phyloP scores from a whole-genome alignment of 2,888 invertebrate species.

The Meteorus cinctellus region DNA sequence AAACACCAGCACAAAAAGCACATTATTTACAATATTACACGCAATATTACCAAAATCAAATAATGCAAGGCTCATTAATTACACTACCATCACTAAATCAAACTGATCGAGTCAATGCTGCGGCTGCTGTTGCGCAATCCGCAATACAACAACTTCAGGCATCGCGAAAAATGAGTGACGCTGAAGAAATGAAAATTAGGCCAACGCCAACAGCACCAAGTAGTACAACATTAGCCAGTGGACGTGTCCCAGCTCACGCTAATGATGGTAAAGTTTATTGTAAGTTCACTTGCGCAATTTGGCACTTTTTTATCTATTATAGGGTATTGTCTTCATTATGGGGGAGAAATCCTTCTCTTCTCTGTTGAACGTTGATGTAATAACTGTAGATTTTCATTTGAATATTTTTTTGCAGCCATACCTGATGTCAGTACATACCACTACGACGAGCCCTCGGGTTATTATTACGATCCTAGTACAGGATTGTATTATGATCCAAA shows the following conservation, averaged over 20 bases:
- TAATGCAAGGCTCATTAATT: conserved; percentile 77
- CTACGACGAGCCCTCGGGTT: conserved; percentile 96
- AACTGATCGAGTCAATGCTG: conserved; percentile 86
- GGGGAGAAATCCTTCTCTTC: neutral
- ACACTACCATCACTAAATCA: conserved; percentile 77
- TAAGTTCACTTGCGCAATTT: conserved; percentile 65
- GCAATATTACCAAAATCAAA: conserved; percentile 82
- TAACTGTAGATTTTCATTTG: neutral
- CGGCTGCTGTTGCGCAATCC: conserved; percentile 91
- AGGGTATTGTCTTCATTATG: conserved; percentile 13
- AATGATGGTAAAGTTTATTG: conserved; percentile 81
- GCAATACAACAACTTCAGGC: conserved; percentile 83
- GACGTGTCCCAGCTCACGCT: conserved; percentile 67
- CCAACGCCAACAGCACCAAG: conserved; percentile 72
- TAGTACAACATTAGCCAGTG: conserved; percentile 70
- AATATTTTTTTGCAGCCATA: conserved; percentile 73
- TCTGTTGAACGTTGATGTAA: neutral
- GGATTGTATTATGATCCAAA: conserved; percentile 97
- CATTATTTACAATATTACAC: conserved; percentile 83
- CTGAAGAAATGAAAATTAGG: conserved; percentile 69
- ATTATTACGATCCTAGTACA: conserved; percentile 94
- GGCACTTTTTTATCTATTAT: conserved; percentile 10
- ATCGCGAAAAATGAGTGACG: conserved; percentile 68
- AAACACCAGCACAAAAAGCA: conserved; percentile 81
- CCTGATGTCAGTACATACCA: conserved; percentile 95